Base-by-base conservation (phyloP, 2,797 vertebrate species). In the Glyptemys insculpta region DNA sequence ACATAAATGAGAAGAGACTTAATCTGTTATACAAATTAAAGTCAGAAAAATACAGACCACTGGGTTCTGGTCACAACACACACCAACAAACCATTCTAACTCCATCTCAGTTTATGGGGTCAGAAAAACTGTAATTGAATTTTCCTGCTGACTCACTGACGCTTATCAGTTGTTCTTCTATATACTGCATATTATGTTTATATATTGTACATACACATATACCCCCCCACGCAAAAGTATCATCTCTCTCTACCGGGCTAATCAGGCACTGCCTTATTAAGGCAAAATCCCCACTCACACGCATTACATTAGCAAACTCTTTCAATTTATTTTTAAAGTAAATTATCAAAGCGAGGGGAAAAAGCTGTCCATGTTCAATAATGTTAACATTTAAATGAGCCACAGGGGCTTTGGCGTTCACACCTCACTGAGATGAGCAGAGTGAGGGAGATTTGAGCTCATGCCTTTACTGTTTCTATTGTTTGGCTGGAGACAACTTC, bases 261-360 rank as follows among this genome's bases (percentile, higher is more conserved):
- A 97, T 95, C 62, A 86, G 62, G 47, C 82, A 62, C 88, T 94
- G 93, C 87, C 78, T 94, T 95, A 89, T 86, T 93, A 91, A 88
- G 81, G 78, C 57, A 87, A 49, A 47, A 92, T 92, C 96, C 81
- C 90, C 92, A 92, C 93, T 88, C 79, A 76, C 89, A 88, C 87
- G 92, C 50, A 88, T 83, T 72, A 87, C 56, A 57, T 88, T 95
- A 91, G 59, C 76, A 25, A 86, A 91, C 83, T 50, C 76, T 78
- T 89, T 83, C 85, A 8, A 89, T 96, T 88, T 68, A 31, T 92
- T 91, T 92, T 83, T 90, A 81, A 79, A 89, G 89, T n/a, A 3
- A 90, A 37, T 91, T 3, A 5, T 52, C 79, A 10, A 27, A 89
- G 44, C 25, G 88, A 84, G 34, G 9, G 19, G 49, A 87, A 86